phyloP scores from a whole-genome alignment of 1,140 invertebrate species.

The Eulimnadia texana region DNA sequence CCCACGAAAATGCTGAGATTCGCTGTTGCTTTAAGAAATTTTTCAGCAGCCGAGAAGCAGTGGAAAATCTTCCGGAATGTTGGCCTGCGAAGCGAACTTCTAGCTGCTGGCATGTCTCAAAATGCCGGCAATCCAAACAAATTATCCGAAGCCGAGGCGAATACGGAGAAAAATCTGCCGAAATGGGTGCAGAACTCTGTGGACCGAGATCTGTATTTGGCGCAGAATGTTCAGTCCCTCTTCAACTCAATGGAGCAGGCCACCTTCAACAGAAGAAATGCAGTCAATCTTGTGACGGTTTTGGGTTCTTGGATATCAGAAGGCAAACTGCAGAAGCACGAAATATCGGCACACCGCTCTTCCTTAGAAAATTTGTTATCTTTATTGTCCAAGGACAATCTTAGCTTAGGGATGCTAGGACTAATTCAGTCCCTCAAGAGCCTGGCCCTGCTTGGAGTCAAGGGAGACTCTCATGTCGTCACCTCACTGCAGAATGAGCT shows the following conservation, averaged over 20 bases:
- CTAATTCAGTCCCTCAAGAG: slow-evolving; percentile 11
- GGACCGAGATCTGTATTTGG: slow-evolving; percentile 4
- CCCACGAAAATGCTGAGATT: too few relatives aligned
- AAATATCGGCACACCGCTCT: neutral
- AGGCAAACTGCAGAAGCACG: neutral
- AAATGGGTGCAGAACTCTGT: slow-evolving; percentile 8
- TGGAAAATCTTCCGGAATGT: too few relatives aligned
- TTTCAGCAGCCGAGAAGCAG: too few relatives aligned
- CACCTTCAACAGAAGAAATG: slow-evolving; percentile 8
- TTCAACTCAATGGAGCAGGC: neutral
- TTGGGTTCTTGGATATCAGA: slow-evolving; percentile 6
- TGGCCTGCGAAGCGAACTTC: too few relatives aligned
- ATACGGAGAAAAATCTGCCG: neutral
- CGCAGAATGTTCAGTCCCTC: neutral
- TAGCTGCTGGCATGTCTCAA: too few relatives aligned
- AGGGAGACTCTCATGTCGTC: slow-evolving; percentile 5
- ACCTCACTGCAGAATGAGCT: slow-evolving; percentile 16
- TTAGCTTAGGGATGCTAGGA: neutral
- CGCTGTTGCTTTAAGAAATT: too few relatives aligned
- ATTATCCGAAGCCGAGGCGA: neutral
- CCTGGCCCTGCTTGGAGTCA: slow-evolving; percentile 9
- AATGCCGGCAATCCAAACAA: neutral
- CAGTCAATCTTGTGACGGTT: slow-evolving; percentile 2
- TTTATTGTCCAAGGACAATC: neutral
- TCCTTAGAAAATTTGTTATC: neutral